phyloP scores from a whole-genome alignment of 2,888 invertebrate species.

The Mesorhabditis sp. region DNA sequence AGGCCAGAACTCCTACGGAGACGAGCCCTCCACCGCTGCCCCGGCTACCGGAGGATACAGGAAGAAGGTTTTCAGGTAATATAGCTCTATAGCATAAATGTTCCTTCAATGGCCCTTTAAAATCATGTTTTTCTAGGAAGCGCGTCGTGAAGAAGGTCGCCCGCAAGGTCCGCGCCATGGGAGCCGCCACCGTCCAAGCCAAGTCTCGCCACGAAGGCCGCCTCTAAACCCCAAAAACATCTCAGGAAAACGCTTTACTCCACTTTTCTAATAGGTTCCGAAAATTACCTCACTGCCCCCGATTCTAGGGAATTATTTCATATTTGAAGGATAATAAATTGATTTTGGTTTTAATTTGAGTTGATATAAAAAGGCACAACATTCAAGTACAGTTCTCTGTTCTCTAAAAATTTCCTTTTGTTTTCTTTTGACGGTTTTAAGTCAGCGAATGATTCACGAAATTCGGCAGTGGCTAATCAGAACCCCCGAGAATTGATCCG shows the following conservation, averaged over 20 bases:
- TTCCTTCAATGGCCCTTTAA: not conserved
- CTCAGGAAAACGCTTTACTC: not conserved
- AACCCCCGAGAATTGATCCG: no score
- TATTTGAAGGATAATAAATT: no score
- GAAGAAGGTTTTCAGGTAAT: not conserved
- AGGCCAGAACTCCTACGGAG: constrained; percentile 2
- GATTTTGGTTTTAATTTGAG: no score
- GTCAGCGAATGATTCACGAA: no score
- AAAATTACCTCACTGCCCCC: no score
- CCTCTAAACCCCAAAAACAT: not conserved
- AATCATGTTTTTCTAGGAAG: not conserved
- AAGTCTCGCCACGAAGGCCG: not conserved
- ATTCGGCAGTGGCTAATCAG: no score
- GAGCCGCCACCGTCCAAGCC: not conserved
- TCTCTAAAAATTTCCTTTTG: no score
- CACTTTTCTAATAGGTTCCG: not conserved
- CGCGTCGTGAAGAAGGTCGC: not conserved
- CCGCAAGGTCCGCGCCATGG: not conserved
- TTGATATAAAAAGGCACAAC: no score
- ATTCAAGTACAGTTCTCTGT: no score
- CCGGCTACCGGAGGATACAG: not conserved
- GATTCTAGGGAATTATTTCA: no score
- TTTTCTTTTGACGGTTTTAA: no score
- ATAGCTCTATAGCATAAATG: not conserved
- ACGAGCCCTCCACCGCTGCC: not conserved